A percentile compares a stretch with the other conserved stretches of the same genome.
These are phyloP conservation scores for Pyrochroa serraticornis DNA, from an alignment of 2,888 invertebrate species.

Conservation along the genomic window DNA sequence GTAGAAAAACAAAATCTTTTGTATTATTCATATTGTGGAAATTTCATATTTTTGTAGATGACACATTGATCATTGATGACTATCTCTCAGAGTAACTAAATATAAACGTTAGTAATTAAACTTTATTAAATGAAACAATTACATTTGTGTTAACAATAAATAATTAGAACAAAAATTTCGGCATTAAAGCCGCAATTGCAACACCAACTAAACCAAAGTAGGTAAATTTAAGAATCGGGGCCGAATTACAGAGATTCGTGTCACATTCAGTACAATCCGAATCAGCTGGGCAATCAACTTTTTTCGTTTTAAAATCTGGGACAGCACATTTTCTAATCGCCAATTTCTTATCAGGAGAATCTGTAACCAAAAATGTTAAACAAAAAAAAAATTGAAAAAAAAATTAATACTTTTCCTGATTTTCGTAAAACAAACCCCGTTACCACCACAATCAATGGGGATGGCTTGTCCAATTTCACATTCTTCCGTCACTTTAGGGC, in stretches of 20 bases:
- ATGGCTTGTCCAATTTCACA: too few relatives aligned
- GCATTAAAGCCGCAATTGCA: too few relatives aligned
- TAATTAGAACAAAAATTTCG: neutral
- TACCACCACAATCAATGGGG: too few relatives aligned
- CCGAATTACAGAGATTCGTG: conserved; percentile 10
- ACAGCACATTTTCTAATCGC: conserved; percentile 24
- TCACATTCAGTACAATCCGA: conserved; percentile 14
- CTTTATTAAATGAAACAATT: neutral
- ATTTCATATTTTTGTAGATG: too few relatives aligned
- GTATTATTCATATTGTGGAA: too few relatives aligned
- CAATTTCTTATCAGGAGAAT: conserved; percentile 5
- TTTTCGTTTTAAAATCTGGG: conserved; percentile 3
- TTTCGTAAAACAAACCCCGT: too few relatives aligned
- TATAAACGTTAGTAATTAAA: neutral
- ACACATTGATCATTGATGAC: neutral
- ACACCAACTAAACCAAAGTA: too few relatives aligned
- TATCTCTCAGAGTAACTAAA: too few relatives aligned
- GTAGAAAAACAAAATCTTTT: too few relatives aligned
- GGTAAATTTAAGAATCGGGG: neutral
- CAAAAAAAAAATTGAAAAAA: too few relatives aligned
- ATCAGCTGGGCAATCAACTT: conserved; percentile 8
- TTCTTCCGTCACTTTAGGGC: too few relatives aligned
- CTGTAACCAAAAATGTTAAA: neutral
- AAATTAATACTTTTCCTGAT: too few relatives aligned
- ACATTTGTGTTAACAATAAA: neutral